Percentiles rank a stretch among this genome's conserved stretches.
These are phyloP conservation scores for Nycticorax nycticorax DNA, from an alignment of 2,113 vertebrate species.

Conservation along the genomic window DNA sequence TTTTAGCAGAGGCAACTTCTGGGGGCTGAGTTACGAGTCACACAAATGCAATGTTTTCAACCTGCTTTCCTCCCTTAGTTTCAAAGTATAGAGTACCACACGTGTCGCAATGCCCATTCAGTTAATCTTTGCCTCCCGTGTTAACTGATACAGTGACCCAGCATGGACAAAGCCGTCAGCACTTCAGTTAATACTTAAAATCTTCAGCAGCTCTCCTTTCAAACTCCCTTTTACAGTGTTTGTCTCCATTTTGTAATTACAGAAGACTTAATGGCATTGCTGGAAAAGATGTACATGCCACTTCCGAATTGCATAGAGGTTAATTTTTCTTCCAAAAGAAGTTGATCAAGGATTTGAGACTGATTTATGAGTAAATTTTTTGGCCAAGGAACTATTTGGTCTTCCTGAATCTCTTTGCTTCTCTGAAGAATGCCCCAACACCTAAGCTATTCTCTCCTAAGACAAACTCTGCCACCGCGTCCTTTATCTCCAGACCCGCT, in stretches of 20 bases:
- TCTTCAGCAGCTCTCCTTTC: background rate
- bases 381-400: background rate
- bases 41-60: background rate
- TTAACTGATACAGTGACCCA: background rate
- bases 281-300: background rate
- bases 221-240: background rate
- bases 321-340: background rate
- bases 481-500: background rate
- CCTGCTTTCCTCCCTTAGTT: background rate
- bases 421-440: background rate
- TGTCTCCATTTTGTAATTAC: background rate
- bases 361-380: background rate
- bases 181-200: background rate
- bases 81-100: background rate
- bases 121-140: background rate
- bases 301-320: background rate
- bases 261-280: background rate
- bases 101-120: background rate
- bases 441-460: background rate
- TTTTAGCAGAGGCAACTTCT: background rate
- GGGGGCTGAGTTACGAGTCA: background rate
- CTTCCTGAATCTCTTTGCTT: background rate
- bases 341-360: background rate
- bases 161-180: background rate
- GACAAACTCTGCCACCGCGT: background rate